phyloP scores from a whole-genome alignment of 1,140 invertebrate species.

The Acromyrmex heyeri region DNA sequence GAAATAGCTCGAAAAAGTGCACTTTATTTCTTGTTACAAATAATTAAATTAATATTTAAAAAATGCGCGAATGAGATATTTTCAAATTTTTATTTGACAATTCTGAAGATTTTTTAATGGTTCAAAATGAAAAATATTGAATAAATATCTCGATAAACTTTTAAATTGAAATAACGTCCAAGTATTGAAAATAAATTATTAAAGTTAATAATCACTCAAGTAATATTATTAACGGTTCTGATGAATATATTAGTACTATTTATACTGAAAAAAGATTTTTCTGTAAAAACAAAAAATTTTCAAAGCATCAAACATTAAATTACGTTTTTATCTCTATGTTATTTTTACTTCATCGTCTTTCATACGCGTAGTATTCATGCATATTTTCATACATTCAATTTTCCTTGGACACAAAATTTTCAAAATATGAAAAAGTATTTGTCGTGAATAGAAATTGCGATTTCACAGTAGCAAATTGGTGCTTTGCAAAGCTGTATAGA shows the following conservation, averaged over 20 bases:
- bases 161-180: too few species aligned
- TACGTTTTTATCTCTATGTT: background rate
- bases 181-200: background rate
- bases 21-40: background rate
- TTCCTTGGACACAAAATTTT: slow-evolving; percentile 1
- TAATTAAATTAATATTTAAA: background rate
- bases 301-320: background rate
- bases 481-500: background rate
- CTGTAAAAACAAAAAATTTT: too few species aligned
- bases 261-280: too few species aligned
- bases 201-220: background rate
- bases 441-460: background rate
- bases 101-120: background rate
- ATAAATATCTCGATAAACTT: too few species aligned
- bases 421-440: slow-evolving; percentile 8
- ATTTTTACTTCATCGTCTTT: background rate
- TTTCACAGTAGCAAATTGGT: background rate
- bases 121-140: background rate
- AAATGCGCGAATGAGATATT: background rate
- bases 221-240: too few species aligned
- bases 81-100: background rate
- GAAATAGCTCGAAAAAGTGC: background rate
- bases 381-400: background rate
- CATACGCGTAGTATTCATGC: background rate
- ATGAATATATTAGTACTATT: too few species aligned